A percentile compares a stretch with the other conserved stretches of the same genome.
Conservation (phyloP, 2,113 vertebrate species). For the Neolamprologus caudopunctatus region DNA sequence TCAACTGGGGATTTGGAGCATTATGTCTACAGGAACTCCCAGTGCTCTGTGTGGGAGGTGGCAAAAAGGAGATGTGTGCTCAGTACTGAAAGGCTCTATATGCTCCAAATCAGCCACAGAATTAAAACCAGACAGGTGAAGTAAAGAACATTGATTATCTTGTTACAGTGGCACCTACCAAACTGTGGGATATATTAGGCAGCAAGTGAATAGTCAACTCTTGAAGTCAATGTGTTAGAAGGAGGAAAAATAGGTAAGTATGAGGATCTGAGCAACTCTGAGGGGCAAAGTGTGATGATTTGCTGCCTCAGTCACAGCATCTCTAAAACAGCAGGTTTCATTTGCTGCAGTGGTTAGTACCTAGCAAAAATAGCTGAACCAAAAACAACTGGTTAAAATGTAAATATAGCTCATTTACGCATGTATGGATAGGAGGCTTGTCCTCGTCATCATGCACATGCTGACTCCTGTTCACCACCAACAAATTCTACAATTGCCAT, state of each 20-base stretch:
- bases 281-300: not conserved
- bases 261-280: not conserved
- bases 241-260: not conserved
- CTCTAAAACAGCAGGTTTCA: not conserved
- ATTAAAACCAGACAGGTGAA: not conserved
- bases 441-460: not conserved
- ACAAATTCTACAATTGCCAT: not conserved
- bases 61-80: not conserved
- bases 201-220: not conserved
- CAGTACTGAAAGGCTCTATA: not conserved
- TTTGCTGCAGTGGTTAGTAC: not conserved
- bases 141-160: not conserved
- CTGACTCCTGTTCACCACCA: not conserved
- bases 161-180: not conserved
- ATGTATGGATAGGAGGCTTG: not conserved
- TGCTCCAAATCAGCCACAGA: not conserved
- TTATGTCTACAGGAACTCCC: slow-evolving; percentile 3
- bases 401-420: not conserved
- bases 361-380: not conserved
- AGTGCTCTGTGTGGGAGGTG: not conserved
- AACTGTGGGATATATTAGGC: not conserved
- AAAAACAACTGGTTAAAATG: not conserved
- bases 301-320: not conserved
- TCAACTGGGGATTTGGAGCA: not conserved
- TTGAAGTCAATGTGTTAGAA: not conserved